Evolutionary conservation across 2,797 vertebrate species (phyloP), one percentile per base, ranked within the genome.

Genomic region (Coilia nasus): DNA sequence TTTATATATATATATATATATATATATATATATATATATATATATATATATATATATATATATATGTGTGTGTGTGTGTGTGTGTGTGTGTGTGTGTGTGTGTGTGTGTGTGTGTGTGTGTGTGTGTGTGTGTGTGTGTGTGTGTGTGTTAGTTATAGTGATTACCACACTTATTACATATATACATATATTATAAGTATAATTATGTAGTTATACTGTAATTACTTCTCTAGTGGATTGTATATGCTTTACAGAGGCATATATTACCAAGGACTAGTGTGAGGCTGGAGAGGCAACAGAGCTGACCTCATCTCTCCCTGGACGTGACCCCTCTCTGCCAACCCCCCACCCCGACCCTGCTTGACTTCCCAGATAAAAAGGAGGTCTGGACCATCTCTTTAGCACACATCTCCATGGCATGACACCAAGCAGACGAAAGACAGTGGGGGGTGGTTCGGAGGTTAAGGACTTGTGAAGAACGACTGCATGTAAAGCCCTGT

Each of bases 361-460:
- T 88, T 7, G 10, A 78, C 67, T 11, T 78, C 0, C 1, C 5
- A 19, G 71, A 19, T 86, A 28, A 85, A 85, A 87, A 91, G 81
- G 82, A 44, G 82, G 87, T 83, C 89, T 90, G 86, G 91, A 89
- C 87, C 86, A 88, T 84, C 80, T 86, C 86, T 89, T 89, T 92
- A 93, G 92, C 93, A 94, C 86, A 83, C 62, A 90, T 88, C 81
- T 56, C 89, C 88, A 88, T 75, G 91, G 90, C 7, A 84, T 91
- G 93, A 95, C 89, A 91, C 86, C 92, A 91, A 92, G 90, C 91
- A 94, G 93, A 81, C 21, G 5, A 19, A 3, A 75, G 28, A 59
- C 23, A 25, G 62, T 31, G 62, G 10, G 23, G n/a, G 62, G 62
- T 4, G 15, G 56, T 17, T 15, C 5, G 15, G 25, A 1, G 11